Base-by-base conservation (phyloP, 1,140 invertebrate species). In the Drosophila simulans region DNA sequence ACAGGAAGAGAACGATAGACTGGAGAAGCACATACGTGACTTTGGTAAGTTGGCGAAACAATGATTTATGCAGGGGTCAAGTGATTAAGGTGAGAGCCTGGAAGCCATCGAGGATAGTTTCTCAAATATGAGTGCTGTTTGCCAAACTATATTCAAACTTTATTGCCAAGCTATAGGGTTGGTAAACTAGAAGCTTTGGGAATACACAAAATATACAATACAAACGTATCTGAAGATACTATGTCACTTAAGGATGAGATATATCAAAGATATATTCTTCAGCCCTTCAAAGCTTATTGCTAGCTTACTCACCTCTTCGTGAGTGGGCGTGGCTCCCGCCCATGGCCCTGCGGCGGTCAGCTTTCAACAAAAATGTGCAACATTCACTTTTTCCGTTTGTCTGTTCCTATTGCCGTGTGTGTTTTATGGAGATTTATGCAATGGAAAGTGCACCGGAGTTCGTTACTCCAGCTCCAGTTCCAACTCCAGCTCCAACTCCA, bases 1-100 rank as follows among this genome's bases (percentile, higher is more conserved):
- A 53, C 96, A 97, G 92, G 96, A 97, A 91, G 97, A 98, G 92
- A 97, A 98, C 79, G 96, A 97, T 83, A 95, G 95, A 86, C 93
- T 98, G 52, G 97, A 97, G 81, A 96, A 97, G 92, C 95, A 97
- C 89, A 96, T 97, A 52, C 94, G 95, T 91, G 96, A 96, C 83
- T 96, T 96, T 91, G 96, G 95, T 95, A 93, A 93, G 92, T 90
- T 15, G 12, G n/a, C 22, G 20, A 22, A 22, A 22, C 20, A 22
- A 22, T 22, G 20, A 22, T 22, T 22, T 22, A 22, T 22, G 20
- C 20, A 22, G 20, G 20, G 20, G 20, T 22, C 20, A 42, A 17
- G 17, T 62, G 25, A 42, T 62, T 58, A 62, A 42, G 5, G 13
- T 4, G 17, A 12, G 5, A 12, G 31, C 5, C 12, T 0, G 5